phyloP scores from a whole-genome alignment of 2,113 vertebrate species.

The Semnornis frantzii region DNA sequence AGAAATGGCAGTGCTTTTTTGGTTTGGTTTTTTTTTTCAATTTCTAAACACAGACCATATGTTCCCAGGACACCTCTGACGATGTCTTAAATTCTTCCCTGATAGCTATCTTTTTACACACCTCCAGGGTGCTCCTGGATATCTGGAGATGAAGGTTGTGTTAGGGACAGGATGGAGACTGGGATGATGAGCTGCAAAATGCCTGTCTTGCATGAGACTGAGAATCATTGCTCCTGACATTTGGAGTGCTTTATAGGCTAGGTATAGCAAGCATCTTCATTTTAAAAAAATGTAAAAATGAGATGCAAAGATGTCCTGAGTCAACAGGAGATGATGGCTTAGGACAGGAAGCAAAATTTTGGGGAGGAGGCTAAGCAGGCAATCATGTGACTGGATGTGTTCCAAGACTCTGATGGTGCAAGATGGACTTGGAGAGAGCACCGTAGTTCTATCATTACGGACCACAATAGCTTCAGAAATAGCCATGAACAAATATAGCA shows the following conservation, averaged over 20 bases:
- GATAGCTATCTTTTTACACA: neutral
- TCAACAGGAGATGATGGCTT: neutral
- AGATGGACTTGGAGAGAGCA: neutral
- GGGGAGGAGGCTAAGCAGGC: neutral
- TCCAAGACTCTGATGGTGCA: neutral
- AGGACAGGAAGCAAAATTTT: neutral
- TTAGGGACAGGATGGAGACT: neutral
- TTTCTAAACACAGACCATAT: neutral
- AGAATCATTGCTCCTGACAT: neutral
- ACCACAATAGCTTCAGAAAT: slow-evolving; percentile 52
- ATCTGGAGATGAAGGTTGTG: neutral
- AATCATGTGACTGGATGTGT: neutral
- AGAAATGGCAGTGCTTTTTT: neutral
- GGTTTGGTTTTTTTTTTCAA: neutral
- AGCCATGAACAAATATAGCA: slow-evolving; percentile 52
- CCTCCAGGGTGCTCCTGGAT: neutral
- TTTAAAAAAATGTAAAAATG: neutral
- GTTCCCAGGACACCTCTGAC: neutral
- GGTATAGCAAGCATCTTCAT: neutral
- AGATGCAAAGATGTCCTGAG: neutral
- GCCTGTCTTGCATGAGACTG: neutral
- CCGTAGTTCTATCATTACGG: neutral
- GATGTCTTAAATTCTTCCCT: neutral
- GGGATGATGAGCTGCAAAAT: neutral
- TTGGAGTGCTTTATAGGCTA: neutral